Evolutionary conservation across 2,113 vertebrate genomes (phyloP).

Genomic region (Seriola aureovittata): DNA sequence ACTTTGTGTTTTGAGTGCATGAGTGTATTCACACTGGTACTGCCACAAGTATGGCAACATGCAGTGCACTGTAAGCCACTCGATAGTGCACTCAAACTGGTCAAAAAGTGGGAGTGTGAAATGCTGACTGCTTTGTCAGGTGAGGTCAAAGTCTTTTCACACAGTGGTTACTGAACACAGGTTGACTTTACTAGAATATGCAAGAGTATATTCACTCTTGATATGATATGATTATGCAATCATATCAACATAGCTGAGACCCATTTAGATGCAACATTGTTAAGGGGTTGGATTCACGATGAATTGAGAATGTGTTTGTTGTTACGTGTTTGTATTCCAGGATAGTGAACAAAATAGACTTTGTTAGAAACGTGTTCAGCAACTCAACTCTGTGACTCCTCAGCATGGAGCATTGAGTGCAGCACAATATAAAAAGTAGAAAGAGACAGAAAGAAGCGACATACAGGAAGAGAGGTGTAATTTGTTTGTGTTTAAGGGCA

Average conservation of each 20-base stretch:
- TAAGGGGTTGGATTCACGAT: no score
- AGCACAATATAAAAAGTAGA: conserved; percentile 4
- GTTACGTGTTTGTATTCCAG: not conserved
- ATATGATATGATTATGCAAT: no score
- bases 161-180: no score
- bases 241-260: not conserved
- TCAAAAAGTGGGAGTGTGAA: no score
- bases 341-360: not conserved
- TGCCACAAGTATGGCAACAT: no score
- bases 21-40: no score
- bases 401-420: conserved; percentile 3
- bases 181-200: no score
- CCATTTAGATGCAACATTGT: not conserved
- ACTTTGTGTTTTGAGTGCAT: no score
- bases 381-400: not conserved
- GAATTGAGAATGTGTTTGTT: not conserved
- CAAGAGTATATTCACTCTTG: no score
- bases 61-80: no score
- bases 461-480: not conserved
- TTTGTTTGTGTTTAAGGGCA: conserved; percentile 11
- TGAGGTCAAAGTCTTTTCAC: no score
- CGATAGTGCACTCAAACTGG: no score
- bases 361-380: conserved; percentile 5
- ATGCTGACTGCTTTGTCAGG: not conserved
- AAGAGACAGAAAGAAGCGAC: not conserved